phyloP scores from a whole-genome alignment of 2,888 invertebrate genomes.

The Copidosoma aretas region DNA sequence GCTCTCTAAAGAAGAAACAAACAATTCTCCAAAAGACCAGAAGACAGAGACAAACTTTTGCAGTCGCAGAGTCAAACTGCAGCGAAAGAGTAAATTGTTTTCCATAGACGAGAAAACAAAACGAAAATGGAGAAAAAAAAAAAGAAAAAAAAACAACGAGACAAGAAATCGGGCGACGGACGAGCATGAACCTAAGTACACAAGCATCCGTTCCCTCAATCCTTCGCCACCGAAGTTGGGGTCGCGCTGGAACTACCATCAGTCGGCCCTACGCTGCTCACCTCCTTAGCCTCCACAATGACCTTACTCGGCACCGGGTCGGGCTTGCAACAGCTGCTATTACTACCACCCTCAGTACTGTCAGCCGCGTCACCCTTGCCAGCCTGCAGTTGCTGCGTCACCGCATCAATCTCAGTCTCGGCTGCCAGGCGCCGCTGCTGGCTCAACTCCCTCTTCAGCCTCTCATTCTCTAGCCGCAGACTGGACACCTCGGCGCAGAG shows the following conservation, averaged over 20 bases:
- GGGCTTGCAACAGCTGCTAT: background rate
- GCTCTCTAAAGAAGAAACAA: background rate
- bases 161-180: background rate
- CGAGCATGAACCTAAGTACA: too few species aligned
- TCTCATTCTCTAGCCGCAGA: conserved; percentile 16
- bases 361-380: background rate
- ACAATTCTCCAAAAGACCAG: too few species aligned
- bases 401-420: conserved; percentile 13
- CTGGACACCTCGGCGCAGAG: conserved; percentile 43
- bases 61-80: background rate
- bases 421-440: conserved; percentile 21
- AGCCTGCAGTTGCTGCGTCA: conserved; percentile 41
- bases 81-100: background rate
- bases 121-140: background rate
- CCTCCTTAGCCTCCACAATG: background rate
- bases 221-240: background rate
- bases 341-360: background rate
- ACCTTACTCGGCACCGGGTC: background rate
- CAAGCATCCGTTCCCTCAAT: background rate
- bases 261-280: background rate
- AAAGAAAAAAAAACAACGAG: too few species aligned
- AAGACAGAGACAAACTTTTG: background rate
- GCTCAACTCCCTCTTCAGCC: conserved; percentile 27
- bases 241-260: background rate
- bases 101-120: background rate